Percentiles rank a stretch among this genome's conserved stretches.
Evolutionary conservation across 2,888 invertebrate species (phyloP).

Genomic region (Acronicta leporina): DNA sequence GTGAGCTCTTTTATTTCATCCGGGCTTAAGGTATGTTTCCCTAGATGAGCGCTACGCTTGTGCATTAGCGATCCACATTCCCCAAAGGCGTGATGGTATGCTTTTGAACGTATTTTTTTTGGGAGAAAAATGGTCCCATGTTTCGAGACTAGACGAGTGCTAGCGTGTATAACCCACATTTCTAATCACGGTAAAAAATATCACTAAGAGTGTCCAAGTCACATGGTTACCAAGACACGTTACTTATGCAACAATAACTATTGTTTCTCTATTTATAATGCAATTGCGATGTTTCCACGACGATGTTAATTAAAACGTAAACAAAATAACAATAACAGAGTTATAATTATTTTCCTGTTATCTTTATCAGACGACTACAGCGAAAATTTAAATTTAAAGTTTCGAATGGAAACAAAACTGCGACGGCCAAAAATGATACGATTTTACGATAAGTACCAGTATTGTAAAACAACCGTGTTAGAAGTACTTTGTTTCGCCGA

Average conservation of each 20-base stretch:
- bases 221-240: conserved; percentile 24
- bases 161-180: not conserved
- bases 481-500: no score
- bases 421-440: no score
- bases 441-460: no score
- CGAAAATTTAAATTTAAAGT: no score
- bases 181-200: not conserved
- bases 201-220: conserved; percentile 5
- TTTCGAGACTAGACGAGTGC: not conserved
- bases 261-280: conserved; percentile 40
- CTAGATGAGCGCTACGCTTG: no score
- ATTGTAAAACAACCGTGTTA: no score
- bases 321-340: conserved; percentile 3
- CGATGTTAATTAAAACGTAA: not conserved
- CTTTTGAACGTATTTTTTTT: no score
- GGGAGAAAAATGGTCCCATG: not conserved
- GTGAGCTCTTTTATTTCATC: no score
- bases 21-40: no score
- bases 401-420: no score
- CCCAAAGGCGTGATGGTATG: no score
- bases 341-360: not conserved
- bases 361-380: not conserved
- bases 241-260: conserved; percentile 27
- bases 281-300: conserved; percentile 28
- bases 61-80: no score